Evolutionary conservation across 1,140 invertebrate genomes (phyloP).

Genomic region (Apis dorsata): DNA sequence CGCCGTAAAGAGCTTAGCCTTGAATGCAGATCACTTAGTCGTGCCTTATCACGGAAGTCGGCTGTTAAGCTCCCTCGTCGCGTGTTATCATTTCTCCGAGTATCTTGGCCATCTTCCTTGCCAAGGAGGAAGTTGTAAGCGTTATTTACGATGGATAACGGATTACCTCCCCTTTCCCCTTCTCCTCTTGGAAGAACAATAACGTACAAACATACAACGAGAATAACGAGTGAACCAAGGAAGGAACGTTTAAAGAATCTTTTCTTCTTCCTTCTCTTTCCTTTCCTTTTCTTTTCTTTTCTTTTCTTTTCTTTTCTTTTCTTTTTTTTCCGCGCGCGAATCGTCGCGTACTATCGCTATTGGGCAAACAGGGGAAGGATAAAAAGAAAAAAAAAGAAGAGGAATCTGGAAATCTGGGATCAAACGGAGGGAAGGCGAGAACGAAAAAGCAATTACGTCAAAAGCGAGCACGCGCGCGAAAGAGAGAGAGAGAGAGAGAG

Average conservation of each 20-base stretch:
- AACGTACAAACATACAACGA: neutral
- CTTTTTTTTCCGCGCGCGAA: neutral
- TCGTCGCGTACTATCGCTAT: neutral
- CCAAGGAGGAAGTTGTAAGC: constrained; percentile 9
- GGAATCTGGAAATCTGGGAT: neutral
- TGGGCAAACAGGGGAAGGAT: neutral
- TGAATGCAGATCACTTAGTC: constrained; percentile 15
- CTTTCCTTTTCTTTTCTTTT: too few species aligned
- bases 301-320: neutral
- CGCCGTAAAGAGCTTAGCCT: neutral
- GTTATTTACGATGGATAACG: constrained; percentile 7
- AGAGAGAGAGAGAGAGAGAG: too few species aligned
- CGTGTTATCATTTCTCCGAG: neutral
- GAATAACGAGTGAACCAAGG: neutral
- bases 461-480: neutral
- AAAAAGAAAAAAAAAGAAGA: neutral
- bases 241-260: too few species aligned
- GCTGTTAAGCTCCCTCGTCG: neutral
- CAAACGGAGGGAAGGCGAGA: constrained; percentile 24
- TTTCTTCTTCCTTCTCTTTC: too few species aligned
- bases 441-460: constrained; percentile 41
- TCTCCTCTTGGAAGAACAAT: too few species aligned
- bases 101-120: neutral
- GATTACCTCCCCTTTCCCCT: too few species aligned
- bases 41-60: constrained; percentile 24